phyloP scores from a whole-genome alignment of 1,140 invertebrate genomes.

The Hycleus cichorii region DNA sequence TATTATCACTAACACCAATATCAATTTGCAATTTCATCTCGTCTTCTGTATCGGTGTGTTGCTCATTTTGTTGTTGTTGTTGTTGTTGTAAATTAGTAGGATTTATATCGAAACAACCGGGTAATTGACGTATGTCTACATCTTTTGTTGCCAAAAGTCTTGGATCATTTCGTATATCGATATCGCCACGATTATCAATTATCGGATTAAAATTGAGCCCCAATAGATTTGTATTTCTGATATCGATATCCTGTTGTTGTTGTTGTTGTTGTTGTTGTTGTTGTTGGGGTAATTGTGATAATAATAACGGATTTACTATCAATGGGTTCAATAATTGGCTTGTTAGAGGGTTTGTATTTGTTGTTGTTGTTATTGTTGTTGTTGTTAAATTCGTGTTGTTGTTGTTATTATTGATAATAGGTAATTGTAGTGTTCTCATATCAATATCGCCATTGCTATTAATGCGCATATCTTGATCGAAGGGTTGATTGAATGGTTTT shows the following conservation, averaged over 20 bases:
- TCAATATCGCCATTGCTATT: constrained; percentile 39
- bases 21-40: constrained; percentile 21
- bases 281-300: too few species aligned
- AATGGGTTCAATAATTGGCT: too few species aligned
- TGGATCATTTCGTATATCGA: constrained; percentile 13
- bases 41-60: constrained; percentile 7
- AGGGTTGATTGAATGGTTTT: constrained; percentile 22
- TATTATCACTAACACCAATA: constrained; percentile 8
- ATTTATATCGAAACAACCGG: constrained; percentile 34
- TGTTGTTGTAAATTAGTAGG: constrained; percentile 34
- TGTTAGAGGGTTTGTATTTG: background rate
- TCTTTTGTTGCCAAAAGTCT: constrained; percentile 35
- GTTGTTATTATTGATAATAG: background rate
- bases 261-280: background rate
- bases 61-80: background rate
- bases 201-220: constrained; percentile 5
- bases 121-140: constrained; percentile 43
- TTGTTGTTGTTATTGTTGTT: background rate
- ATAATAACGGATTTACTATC: too few species aligned
- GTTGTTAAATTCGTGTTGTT: background rate
- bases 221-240: constrained; percentile 18
- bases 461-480: constrained; percentile 39
- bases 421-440: constrained; percentile 36
- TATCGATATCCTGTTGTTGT: constrained; percentile 31
- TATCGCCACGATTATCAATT: constrained; percentile 7